Evolutionary conservation across 2,113 vertebrate genomes (phyloP), one percentile per base, ranked within the genome.

Genomic region (Rhynchomys soricoides): DNA sequence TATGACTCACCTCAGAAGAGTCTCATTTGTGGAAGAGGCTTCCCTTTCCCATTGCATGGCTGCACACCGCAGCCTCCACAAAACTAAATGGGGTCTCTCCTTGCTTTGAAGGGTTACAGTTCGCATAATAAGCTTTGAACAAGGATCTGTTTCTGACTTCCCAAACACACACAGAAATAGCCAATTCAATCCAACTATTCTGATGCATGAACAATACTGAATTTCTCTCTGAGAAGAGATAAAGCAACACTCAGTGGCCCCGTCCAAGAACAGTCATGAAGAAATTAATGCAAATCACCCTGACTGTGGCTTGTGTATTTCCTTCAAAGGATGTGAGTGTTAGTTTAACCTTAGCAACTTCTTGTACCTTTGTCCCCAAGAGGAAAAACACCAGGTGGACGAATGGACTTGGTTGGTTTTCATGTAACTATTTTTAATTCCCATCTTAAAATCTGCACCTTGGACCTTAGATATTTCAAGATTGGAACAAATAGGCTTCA

Each of bases 291-390:
- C 89, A 86, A 79, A 87, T 82, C 15, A 55, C 81, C 31, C 57
- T 64, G 57, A 52, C 26, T 68, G 48, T 64, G n/a, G n/a, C 50
- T 48, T 15, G n/a, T 64, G 75, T 95, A 11, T 57, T 82, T 68
- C 93, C 86, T 86, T 62, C 88, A 95, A 97, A 89, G 97, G 96
- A 97, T 97, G 68, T 15, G 55, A 87, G 91, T 96, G 82, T 94
- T 64, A 94, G 29, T 97, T 97, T 97, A 97, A 96, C 96, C 93
- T 91, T 6, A 10, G 71, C 22, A 64, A 52, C 21, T 88, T 89
- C 78, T 86, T 64, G 59, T 78, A 82, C 62, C 77, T 98, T 96
- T 96, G 92, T 93, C 90, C 95, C 34, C 64, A 78, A 3, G 74
- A 45, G 59, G 86, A 31, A 87, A 88, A 86, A 86, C 90, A 83